Percentiles rank a stretch among this genome's conserved stretches.
Evolutionary conservation across 2,888 invertebrate genomes (phyloP).

Genomic region (Lysandra bellargus): DNA sequence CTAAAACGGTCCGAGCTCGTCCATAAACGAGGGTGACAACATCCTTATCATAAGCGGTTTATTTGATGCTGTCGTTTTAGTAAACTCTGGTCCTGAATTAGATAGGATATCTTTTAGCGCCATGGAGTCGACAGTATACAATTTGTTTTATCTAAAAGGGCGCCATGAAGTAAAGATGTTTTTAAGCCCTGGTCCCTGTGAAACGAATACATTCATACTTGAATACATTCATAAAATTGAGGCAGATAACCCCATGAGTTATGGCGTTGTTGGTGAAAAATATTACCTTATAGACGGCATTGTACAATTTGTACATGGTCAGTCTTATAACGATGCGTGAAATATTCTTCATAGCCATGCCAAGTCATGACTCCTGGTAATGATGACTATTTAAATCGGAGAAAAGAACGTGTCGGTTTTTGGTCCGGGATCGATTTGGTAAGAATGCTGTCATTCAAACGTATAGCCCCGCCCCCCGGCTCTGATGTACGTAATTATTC

Average conservation of each 20-base stretch:
- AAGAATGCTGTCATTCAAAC: slow-evolving; percentile 58
- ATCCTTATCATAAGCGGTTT: slow-evolving; percentile 28
- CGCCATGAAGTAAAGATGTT: background rate
- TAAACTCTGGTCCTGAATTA: slow-evolving; percentile 9
- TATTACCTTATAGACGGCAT: too few species aligned
- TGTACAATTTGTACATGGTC: too few species aligned
- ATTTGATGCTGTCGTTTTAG: slow-evolving; percentile 24
- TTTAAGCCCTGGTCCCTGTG: background rate
- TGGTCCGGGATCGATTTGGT: slow-evolving; percentile 30
- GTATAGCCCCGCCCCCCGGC: slow-evolving; percentile 58
- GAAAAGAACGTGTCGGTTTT: background rate
- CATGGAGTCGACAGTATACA: background rate
- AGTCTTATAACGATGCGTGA: background rate
- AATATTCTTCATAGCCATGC: background rate
- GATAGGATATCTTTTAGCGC: slow-evolving; percentile 18
- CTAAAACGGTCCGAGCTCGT: slow-evolving; percentile 7
- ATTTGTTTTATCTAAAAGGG: background rate
- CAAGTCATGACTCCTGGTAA: background rate
- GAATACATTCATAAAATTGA: too few species aligned
- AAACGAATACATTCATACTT: too few species aligned
- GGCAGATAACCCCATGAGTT: too few species aligned
- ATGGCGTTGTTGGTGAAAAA: too few species aligned
- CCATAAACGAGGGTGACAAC: slow-evolving; percentile 21
- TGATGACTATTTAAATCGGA: background rate
- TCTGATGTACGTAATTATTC: slow-evolving; percentile 43